Evolutionary conservation across 1,140 invertebrate genomes (phyloP), one percentile per base, ranked within the genome.

Genomic region (Charaxes varanes): DNA sequence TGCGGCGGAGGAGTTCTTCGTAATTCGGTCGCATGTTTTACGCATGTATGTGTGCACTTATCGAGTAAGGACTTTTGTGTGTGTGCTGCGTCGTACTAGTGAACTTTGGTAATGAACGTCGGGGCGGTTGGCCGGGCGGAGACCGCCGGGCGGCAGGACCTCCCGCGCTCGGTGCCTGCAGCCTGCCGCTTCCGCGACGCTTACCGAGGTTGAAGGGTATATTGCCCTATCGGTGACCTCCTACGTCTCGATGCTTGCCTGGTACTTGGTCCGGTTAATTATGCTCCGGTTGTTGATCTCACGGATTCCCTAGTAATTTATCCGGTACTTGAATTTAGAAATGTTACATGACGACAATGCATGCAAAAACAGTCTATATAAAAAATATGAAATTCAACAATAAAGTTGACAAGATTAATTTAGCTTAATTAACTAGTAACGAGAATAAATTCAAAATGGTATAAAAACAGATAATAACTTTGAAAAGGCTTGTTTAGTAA

Each of bases 91-190:
- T 16, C 62, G 71, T 68, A 70, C 64, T 69, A 71, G 64, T 79
- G 74, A 81, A 81, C 77, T 78, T 81, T 81, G 73, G 69, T 78
- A 81, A 81, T 81, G 77, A 81, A 81, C 77, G 62, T 53, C 60
- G 62, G 57, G 67, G 62, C 63, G 58, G 63, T 68, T 67, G 70
- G 59, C 67, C 62, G 63, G 60, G 59, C 42, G 34, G 51, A 55
- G 57, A 49, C 38, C 48, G 47, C 36, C 38, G 37, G 53, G 50
- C 31, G 54, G 53, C 50, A 47, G 41, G 45, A 27, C 49, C 53
- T 54, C 50, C 50, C 45, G 31, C 35, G 27, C 41, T 28, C 45
- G 48, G 45, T 48, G 49, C 53, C 54, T 53, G 49, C 71, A 60
- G 64, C 57, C 63, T 67, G 62, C 57, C 49, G 50, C 59, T 67